Evolutionary conservation across 2,888 invertebrate species (phyloP).

Genomic region (Emmelina monodactyla): DNA sequence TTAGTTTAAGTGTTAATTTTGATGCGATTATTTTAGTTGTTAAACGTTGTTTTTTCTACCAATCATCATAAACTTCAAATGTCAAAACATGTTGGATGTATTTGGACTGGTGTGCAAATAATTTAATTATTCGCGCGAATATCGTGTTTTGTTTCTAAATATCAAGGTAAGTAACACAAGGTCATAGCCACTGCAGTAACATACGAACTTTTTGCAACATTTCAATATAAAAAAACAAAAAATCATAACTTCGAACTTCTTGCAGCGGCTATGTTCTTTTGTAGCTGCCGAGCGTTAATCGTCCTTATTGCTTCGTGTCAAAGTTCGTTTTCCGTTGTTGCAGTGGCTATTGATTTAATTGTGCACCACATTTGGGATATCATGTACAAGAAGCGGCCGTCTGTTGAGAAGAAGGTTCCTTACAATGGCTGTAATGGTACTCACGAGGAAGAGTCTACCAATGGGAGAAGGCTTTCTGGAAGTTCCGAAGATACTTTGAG

Average conservation of each 20-base stretch:
- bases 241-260: slow-evolving; percentile 19
- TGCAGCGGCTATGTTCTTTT: slow-evolving; percentile 67
- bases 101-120: too few species aligned
- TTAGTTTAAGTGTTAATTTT: too few species aligned
- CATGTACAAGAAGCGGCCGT: slow-evolving; percentile 68
- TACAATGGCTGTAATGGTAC: slow-evolving; percentile 46
- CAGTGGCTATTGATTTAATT: slow-evolving; percentile 99
- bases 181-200: slow-evolving; percentile 64
- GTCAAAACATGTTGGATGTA: too few species aligned
- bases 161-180: slow-evolving; percentile 41
- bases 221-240: slow-evolving; percentile 4
- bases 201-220: slow-evolving; percentile 3
- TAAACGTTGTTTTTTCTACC: too few species aligned
- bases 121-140: too few species aligned
- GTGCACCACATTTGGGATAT: slow-evolving; percentile 99
- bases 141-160: too few species aligned
- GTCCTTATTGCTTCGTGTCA: background rate
- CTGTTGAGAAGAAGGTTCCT: slow-evolving; percentile 24
- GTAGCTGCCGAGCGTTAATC: slow-evolving; percentile 35
- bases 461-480: slow-evolving; percentile 44
- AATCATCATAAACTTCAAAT: too few species aligned
- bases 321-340: slow-evolving; percentile 65
- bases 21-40: too few species aligned
- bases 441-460: slow-evolving; percentile 34
- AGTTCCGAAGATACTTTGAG: slow-evolving; percentile 61